Evolutionary conservation across 2,797 vertebrate genomes (phyloP).

Genomic region (Eurystomus glaucurus): DNA sequence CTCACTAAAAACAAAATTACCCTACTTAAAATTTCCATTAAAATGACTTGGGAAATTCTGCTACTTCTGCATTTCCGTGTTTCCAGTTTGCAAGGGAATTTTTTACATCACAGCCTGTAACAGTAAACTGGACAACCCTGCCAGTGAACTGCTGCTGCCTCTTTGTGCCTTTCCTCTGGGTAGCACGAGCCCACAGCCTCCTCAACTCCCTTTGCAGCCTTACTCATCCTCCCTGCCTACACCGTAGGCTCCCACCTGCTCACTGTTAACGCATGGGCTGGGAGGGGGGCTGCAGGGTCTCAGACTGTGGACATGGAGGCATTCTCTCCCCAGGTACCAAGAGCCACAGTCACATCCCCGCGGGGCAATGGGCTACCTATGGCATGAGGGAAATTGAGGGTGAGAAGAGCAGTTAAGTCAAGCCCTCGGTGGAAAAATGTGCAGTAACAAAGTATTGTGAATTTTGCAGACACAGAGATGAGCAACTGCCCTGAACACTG

Average conservation of each 20-base stretch:
- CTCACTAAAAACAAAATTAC: not conserved
- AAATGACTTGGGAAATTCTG: conserved; percentile 29
- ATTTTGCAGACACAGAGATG: not conserved
- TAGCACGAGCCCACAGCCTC: not conserved
- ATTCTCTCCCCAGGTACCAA: not conserved
- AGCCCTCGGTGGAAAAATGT: not conserved
- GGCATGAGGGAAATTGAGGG: not conserved
- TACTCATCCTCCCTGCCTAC: not conserved
- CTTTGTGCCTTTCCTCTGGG: not conserved
- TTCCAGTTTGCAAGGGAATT: conserved; percentile 17
- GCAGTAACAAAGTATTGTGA: not conserved
- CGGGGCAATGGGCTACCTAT: not conserved
- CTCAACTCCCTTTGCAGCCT: not conserved
- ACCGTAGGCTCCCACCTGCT: not conserved
- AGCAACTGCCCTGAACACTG: not conserved
- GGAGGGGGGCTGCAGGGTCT: not conserved
- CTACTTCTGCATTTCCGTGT: conserved; percentile 50
- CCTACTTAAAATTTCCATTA: conserved; percentile 20
- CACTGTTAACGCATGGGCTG: not conserved
- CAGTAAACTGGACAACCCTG: not conserved
- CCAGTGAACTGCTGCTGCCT: not conserved
- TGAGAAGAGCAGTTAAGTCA: not conserved
- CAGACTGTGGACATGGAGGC: not conserved
- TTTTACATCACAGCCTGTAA: not conserved
- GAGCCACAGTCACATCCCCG: not conserved